These are phyloP conservation scores for Ditylenchus dipsaci DNA, from an alignment of 1,140 invertebrate species.

Conservation along the genomic window DNA sequence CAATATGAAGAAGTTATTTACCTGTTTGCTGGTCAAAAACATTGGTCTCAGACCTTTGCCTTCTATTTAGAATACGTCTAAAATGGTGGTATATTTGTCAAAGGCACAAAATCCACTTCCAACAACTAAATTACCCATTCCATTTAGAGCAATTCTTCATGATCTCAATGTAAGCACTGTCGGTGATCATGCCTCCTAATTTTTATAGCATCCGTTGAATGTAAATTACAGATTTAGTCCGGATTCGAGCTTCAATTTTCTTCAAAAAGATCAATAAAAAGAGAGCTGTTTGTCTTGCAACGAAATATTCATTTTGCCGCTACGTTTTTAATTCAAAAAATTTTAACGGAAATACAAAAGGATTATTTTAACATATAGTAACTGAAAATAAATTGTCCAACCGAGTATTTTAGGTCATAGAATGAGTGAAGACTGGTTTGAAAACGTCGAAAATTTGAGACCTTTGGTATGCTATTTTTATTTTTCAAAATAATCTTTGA, in stretches of 20 bases:
- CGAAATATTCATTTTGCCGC: not conserved
- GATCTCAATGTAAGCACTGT: slow-evolving; percentile 48
- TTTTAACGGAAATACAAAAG: not conserved
- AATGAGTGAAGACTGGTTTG: slow-evolving; percentile 35
- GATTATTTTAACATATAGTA: too few species aligned
- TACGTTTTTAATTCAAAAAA: not conserved
- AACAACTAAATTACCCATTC: slow-evolving; percentile 20
- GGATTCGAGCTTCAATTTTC: not conserved
- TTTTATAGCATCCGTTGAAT: too few species aligned
- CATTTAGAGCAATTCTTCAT: slow-evolving; percentile 55
- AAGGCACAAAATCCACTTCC: too few species aligned
- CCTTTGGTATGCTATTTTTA: slow-evolving; percentile 27
- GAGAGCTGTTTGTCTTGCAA: not conserved
- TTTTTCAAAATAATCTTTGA: too few species aligned
- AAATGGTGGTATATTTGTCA: too few species aligned
- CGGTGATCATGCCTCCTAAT: slow-evolving; percentile 36
- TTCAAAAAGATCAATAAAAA: not conserved
- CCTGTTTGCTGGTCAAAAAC: slow-evolving; percentile 51
- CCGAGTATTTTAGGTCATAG: not conserved
- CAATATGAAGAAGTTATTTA: slow-evolving; percentile 4
- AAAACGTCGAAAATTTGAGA: slow-evolving; percentile 40
- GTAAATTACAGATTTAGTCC: too few species aligned
- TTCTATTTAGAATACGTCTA: slow-evolving; percentile 30
- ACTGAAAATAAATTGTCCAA: too few species aligned
- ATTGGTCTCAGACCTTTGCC: slow-evolving; percentile 32